Evolutionary conservation across 2,888 invertebrate genomes (phyloP), one percentile per base, ranked within the genome.

Genomic region (Corbicula japonica): DNA sequence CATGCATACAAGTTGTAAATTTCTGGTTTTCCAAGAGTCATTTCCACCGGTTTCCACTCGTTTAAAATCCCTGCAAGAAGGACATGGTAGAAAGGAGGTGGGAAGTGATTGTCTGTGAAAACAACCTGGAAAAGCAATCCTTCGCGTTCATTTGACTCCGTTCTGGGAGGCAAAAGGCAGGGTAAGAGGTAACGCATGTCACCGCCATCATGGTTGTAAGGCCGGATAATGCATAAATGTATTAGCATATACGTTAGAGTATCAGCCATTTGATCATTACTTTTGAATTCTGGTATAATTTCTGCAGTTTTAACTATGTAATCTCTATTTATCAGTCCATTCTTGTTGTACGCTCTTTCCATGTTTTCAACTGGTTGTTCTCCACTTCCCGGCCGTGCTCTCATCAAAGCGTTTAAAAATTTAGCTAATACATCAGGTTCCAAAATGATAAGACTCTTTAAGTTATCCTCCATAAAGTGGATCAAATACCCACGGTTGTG

Each of bases 401-500:
- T 65, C 65, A 65, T 65, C 28, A 75, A 34, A 8, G 46, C n/a
- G 30, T 75, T 75, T 0, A 75, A 41, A 30, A 75, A 75, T 18
- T 54, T 61, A 15, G 66, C 69, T 18, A 75, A 54, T 10, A 48
- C 30, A n/a, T 28, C 38, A 0, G 75, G 75, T 18, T 75, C 54
- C 18, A 75, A 54, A 21, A 75, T 46, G 28, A 75, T 63, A 10
- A 75, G 30, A 34, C 69, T 26, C n/a, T 46, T 56, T 15, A 62
- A 41, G 23, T 46, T 58, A 0, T 44, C 46, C 21, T 44, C 26
- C n/a, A 32, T 30, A 58, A 69, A 75, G 41, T 62, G 41, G 21
- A 75, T 54, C 15, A 75, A 30, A n/a, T 62, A 62, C 1, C 75
- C 75, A 26, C 69, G 44, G n/a, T 62, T 54, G 41, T 75, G 75